Evolutionary conservation across 2,888 invertebrate genomes (phyloP).

Genomic region (Caenorhabditis sp.): DNA sequence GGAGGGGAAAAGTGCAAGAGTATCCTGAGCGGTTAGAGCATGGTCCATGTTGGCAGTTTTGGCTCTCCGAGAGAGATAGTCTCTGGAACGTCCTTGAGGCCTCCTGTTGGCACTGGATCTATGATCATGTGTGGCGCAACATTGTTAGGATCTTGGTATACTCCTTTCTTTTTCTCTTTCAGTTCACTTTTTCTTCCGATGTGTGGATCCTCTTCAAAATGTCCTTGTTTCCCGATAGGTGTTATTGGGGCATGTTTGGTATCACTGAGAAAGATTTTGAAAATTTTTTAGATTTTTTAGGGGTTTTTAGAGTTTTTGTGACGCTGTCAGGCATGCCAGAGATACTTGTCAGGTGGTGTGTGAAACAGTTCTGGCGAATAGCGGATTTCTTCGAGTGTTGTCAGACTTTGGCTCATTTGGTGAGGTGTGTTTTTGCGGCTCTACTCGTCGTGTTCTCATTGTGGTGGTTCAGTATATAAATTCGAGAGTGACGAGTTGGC

Average conservation of each 20-base stretch:
- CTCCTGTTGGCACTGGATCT: neutral
- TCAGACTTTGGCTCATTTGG: neutral
- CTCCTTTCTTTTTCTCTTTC: neutral
- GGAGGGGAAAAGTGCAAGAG: neutral
- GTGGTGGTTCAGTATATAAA: neutral
- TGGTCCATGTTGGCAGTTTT: neutral
- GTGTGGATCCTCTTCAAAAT: neutral
- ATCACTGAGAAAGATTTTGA: neutral
- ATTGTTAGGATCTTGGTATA: neutral
- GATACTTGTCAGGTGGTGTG: neutral
- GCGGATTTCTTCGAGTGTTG: neutral
- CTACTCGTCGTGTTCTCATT: too few relatives aligned
- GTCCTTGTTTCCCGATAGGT: neutral
- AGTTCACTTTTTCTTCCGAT: neutral
- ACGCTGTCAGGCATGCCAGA: neutral
- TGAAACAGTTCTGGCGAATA: neutral
- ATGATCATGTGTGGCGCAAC: neutral
- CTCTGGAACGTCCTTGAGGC: neutral
- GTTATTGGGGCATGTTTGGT: neutral
- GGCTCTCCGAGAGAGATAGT: neutral
- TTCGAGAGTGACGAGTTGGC: conserved; percentile 28
- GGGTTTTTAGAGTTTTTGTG: neutral
- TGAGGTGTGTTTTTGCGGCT: too few relatives aligned
- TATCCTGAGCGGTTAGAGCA: neutral
- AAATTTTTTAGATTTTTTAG: too few relatives aligned